Conservation (phyloP, 1,140 invertebrate genomes). For the Yoshiicerus persimilis region DNA sequence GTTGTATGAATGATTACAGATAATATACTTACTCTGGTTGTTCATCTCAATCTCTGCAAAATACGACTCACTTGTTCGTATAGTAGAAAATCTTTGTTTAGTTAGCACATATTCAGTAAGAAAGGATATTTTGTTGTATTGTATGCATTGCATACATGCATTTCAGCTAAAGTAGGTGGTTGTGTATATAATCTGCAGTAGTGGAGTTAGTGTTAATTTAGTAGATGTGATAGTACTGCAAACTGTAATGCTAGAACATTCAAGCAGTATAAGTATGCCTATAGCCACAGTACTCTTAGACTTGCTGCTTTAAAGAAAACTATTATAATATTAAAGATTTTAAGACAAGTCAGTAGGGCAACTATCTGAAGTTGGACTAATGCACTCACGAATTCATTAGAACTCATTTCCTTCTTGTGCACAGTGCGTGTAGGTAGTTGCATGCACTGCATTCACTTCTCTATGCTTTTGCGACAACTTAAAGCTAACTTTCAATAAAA, state of each 20-base stretch:
- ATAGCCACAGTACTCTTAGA: neutral
- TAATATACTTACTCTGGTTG: neutral
- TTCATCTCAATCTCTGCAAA: neutral
- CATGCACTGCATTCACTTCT: neutral
- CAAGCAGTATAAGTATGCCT: no score
- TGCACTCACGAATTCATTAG: neutral
- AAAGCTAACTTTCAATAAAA: neutral
- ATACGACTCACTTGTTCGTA: neutral
- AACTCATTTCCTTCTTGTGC: constrained; percentile 22
- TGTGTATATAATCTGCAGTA: neutral
- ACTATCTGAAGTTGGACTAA: neutral
- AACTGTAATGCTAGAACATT: no score
- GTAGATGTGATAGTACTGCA: neutral
- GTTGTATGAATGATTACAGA: neutral
- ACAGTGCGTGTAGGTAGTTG: neutral
- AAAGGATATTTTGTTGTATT: neutral
- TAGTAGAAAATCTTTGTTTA: neutral
- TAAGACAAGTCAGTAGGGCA: neutral
- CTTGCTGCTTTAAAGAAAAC: neutral
- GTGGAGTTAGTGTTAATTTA: neutral
- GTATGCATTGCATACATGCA: neutral
- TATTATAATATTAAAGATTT: neutral
- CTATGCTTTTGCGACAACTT: neutral
- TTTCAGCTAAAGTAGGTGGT: neutral
- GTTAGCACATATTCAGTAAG: neutral